phyloP scores from a whole-genome alignment of 2,888 invertebrate genomes.

The Cerceris ruficornis region DNA sequence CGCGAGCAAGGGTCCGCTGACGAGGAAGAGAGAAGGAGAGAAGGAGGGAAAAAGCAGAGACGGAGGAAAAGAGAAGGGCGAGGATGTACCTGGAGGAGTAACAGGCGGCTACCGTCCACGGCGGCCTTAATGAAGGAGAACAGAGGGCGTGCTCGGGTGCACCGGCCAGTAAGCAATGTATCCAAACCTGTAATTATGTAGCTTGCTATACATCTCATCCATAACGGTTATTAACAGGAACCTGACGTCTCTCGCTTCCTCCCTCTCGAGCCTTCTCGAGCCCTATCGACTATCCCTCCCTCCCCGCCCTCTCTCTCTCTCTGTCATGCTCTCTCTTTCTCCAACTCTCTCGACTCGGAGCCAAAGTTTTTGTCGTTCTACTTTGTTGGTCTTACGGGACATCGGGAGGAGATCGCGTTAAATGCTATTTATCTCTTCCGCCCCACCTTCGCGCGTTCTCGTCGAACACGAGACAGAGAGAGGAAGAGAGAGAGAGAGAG shows the following conservation, averaged over 20 bases:
- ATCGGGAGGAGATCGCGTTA: constrained; percentile 30
- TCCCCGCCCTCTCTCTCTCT: constrained; percentile 30
- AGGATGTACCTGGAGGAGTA: constrained; percentile 65
- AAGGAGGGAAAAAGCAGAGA: not conserved
- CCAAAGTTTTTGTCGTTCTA: constrained; percentile 43
- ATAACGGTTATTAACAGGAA: constrained; percentile 78
- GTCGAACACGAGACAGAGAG: not conserved
- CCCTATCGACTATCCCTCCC: constrained; percentile 1
- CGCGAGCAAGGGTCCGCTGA: not conserved
- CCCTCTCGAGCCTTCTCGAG: constrained; percentile 6
- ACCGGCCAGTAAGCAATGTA: constrained; percentile 79
- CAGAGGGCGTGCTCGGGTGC: constrained; percentile 80
- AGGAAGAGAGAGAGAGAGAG: too few relatives aligned
- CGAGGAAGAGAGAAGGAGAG: not conserved
- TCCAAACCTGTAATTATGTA: constrained; percentile 79
- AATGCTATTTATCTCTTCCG: constrained; percentile 35
- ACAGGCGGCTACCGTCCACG: constrained; percentile 79
- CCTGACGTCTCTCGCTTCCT: constrained; percentile 69
- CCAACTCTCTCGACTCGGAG: constrained; percentile 3
- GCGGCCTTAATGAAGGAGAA: constrained; percentile 79
- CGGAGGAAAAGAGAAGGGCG: constrained; percentile 35
- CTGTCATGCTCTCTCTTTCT: constrained; percentile 16
- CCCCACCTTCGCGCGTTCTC: constrained; percentile 1
- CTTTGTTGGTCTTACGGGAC: constrained; percentile 46
- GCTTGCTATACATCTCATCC: constrained; percentile 73